Percentiles rank a stretch among this genome's conserved stretches.
These are phyloP conservation scores for Marronus borbonicus DNA, from an alignment of 2,888 invertebrate species.

Conservation along the genomic window DNA sequence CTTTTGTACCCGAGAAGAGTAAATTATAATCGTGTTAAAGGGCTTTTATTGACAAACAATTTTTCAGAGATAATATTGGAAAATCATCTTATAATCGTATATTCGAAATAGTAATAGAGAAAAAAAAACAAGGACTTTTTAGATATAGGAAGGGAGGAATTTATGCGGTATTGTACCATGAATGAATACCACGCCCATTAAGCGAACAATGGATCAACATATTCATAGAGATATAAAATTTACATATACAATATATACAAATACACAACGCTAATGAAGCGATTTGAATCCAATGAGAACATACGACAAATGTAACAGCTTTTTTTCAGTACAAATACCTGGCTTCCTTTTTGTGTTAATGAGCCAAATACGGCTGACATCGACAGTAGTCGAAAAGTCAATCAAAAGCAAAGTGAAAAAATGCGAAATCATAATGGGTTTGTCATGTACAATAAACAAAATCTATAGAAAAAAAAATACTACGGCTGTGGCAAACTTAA, in stretches of 20 bases:
- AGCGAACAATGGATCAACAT: conserved; percentile 33
- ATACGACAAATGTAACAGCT: conserved; percentile 15
- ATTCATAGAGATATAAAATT: conserved; percentile 24
- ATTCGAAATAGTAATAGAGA: neutral
- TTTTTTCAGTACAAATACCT: neutral
- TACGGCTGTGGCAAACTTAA: too few relatives aligned
- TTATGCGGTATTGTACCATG: conserved; percentile 7
- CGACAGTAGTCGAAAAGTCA: conserved; percentile 15
- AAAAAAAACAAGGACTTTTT: too few relatives aligned
- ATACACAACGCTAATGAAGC: conserved; percentile 7
- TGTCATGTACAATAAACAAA: too few relatives aligned
- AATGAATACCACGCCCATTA: conserved; percentile 39
- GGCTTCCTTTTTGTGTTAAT: conserved; percentile 5
- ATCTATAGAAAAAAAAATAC: too few relatives aligned
- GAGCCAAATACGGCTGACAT: conserved; percentile 2
- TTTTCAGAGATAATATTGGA: neutral
- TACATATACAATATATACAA: conserved; percentile 19
- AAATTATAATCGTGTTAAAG: conserved; percentile 11
- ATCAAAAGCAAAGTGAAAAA: too few relatives aligned
- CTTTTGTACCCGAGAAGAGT: neutral
- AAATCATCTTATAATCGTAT: neutral
- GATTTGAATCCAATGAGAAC: conserved; percentile 32
- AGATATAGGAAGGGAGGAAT: neutral
- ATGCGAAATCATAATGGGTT: too few relatives aligned
- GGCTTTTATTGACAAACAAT: conserved; percentile 13